phyloP scores from a whole-genome alignment of 2,888 invertebrate genomes.

The Lamellibrachia satsuma region DNA sequence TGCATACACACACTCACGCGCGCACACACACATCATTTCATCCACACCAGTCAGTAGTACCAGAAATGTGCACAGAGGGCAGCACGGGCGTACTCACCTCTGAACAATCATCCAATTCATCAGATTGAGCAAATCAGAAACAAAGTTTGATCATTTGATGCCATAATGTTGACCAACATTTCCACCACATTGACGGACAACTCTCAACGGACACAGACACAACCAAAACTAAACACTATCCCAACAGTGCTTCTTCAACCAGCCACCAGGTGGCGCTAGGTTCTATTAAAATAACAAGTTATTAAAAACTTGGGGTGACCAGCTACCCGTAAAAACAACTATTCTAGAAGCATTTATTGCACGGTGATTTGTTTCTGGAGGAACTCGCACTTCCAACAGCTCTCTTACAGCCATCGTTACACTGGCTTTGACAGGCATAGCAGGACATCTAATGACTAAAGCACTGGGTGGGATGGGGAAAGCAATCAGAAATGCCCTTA shows the following conservation, averaged over 20 bases:
- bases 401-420: not conserved
- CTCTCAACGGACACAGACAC: not conserved
- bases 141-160: conserved; percentile 13
- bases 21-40: not conserved
- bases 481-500: not conserved
- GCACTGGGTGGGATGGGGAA: not conserved
- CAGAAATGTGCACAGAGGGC: not conserved
- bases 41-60: not conserved
- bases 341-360: not conserved
- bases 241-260: not conserved
- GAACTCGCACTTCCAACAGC: not conserved
- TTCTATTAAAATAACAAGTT: not conserved
- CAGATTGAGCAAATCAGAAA: conserved; percentile 17
- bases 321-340: not conserved
- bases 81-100: not conserved
- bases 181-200: not conserved
- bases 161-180: conserved; percentile 1
- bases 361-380: not conserved
- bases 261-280: not conserved
- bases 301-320: not conserved
- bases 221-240: not conserved
- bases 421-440: not conserved
- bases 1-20: not conserved
- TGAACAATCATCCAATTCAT: conserved; percentile 3
- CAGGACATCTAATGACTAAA: not conserved